These are phyloP conservation scores for Drosophila arizonae DNA, from an alignment of 1,140 invertebrate species.

Conservation along the genomic window DNA sequence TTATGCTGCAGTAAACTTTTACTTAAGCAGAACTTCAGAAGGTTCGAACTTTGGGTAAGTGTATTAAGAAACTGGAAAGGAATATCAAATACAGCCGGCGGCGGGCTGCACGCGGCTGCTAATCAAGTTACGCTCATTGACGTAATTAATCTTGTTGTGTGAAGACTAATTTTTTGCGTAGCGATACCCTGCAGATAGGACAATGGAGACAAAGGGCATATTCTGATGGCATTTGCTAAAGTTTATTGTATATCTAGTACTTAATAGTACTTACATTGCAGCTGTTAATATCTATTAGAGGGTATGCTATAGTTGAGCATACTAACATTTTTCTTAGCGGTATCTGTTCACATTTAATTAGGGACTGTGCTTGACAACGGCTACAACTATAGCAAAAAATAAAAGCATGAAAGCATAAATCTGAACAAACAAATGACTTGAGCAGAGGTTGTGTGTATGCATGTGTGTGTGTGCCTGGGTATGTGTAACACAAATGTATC, in stretches of 20 bases:
- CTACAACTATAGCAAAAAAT: conserved; percentile 11
- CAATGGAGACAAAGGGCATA: not conserved
- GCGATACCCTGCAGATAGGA: conserved; percentile 2
- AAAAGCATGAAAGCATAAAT: conserved; percentile 63
- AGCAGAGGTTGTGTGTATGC: conserved; percentile 3
- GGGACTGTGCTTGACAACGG: conserved; percentile 55
- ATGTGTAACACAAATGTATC: conserved; percentile 64
- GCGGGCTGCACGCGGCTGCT: conserved; percentile 28
- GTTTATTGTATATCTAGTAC: not conserved
- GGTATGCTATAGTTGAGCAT: conserved; percentile 2
- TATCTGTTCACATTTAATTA: conserved; percentile 62
- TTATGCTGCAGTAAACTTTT: conserved; percentile 8
- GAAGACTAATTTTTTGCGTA: conserved; percentile 50
- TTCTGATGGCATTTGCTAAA: no score
- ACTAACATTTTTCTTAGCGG: not conserved
- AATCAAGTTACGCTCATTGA: conserved; percentile 65
- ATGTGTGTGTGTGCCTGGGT: conserved; percentile 34
- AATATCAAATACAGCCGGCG: conserved; percentile 5
- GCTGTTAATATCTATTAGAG: not conserved
- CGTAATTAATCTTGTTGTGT: conserved; percentile 67
- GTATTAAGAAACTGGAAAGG: conserved; percentile 14
- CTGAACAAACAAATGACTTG: conserved; percentile 60
- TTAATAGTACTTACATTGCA: no score
- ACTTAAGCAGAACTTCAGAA: not conserved
- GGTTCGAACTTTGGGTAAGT: conserved; percentile 26